A percentile compares a stretch with the other conserved stretches of the same genome.
phyloP scores from a whole-genome alignment of 2,113 vertebrate genomes.

The Ceuthmochares aereus region DNA sequence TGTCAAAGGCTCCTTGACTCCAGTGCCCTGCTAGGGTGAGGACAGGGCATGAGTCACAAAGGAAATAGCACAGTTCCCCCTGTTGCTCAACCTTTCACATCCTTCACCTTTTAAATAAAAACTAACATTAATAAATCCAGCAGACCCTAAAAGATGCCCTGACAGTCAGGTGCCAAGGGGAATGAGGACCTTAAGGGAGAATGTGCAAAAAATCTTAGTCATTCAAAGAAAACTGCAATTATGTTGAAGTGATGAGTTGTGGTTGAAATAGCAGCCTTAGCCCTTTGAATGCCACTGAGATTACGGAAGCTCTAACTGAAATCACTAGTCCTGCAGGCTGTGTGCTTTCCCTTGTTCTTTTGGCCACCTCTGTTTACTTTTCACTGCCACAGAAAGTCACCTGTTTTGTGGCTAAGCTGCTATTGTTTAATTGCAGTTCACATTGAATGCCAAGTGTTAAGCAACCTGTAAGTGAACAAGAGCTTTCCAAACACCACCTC shows the following conservation, averaged over 20 bases:
- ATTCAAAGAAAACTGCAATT: background rate
- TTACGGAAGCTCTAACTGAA: background rate
- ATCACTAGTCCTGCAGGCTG: fast-evolving
- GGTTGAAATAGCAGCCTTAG: background rate
- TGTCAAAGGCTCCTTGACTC: background rate
- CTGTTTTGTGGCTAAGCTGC: background rate
- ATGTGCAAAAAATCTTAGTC: background rate
- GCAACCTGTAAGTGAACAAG: background rate
- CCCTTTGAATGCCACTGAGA: background rate
- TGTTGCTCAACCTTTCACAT: background rate
- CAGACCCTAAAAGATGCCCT: background rate
- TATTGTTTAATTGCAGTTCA: background rate
- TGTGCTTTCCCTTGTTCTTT: background rate
- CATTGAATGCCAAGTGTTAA: background rate
- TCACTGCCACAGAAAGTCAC: background rate
- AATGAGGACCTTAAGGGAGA: background rate
- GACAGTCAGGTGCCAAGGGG: background rate
- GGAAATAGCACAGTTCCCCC: background rate
- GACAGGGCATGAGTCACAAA: background rate
- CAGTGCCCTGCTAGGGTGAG: background rate
- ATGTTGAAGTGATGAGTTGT: background rate
- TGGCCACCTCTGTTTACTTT: background rate
- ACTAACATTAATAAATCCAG: background rate
- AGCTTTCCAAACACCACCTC: background rate
- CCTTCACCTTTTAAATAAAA: background rate